Evolutionary conservation across 2,888 invertebrate genomes (phyloP).

Genomic region (Ptilodon capucinus): DNA sequence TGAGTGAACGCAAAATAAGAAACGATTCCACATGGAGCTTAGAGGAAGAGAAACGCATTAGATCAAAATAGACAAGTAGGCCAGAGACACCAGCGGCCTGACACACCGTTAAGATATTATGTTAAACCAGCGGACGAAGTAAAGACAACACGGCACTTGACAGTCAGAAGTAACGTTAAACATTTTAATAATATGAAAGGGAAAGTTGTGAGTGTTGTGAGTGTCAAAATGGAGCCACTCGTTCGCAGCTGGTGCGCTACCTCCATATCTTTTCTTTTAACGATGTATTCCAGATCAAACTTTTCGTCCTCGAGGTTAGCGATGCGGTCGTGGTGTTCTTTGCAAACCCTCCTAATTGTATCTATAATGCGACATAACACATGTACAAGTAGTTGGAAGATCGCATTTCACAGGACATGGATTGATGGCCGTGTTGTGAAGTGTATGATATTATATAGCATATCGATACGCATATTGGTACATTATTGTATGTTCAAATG

Average conservation of each 20-base stretch:
- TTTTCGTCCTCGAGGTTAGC: constrained; percentile 94
- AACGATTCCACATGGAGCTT: constrained; percentile 67
- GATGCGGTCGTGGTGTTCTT: constrained; percentile 95
- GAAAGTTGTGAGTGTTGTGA: constrained; percentile 71
- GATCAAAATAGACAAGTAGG: constrained; percentile 66
- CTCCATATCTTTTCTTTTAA: constrained; percentile 99
- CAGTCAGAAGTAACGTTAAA: constrained; percentile 66
- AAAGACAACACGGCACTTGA: constrained; percentile 71
- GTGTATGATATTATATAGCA: constrained; percentile 45
- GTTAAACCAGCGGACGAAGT: constrained; percentile 65
- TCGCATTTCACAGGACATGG: constrained; percentile 15
- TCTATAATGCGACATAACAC: constrained; percentile 85
- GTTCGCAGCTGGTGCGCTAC: constrained; percentile 85
- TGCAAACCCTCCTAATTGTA: constrained; percentile 88
- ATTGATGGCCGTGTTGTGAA: constrained; percentile 44
- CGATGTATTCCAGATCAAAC: constrained; percentile 99
- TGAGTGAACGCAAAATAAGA: constrained; percentile 56
- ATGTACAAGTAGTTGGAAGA: constrained; percentile 38
- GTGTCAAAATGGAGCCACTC: constrained; percentile 67
- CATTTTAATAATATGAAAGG: constrained; percentile 45
- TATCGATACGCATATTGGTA: neutral
- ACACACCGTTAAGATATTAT: constrained; percentile 51
- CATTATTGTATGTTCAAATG: neutral
- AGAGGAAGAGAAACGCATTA: constrained; percentile 69
- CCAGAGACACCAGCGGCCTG: constrained; percentile 54